These are phyloP conservation scores for Choloepus didactylus DNA, from an alignment of 2,797 vertebrate species.

Conservation along the genomic window DNA sequence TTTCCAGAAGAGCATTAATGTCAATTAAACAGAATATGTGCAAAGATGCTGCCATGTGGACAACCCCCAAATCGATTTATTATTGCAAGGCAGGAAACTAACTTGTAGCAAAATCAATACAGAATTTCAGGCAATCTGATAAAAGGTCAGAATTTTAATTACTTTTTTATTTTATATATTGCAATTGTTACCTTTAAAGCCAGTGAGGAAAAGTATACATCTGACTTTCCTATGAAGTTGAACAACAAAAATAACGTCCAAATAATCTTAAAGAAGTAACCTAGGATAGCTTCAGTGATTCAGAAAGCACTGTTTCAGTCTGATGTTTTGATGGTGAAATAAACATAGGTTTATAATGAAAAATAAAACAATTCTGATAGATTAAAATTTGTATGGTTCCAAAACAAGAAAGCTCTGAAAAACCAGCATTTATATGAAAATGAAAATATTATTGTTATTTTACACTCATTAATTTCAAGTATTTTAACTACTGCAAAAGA, in stretches of 20 bases:
- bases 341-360: background rate
- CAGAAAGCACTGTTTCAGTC: background rate
- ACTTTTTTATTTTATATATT: slow-evolving; percentile 29
- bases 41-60: slow-evolving; percentile 60
- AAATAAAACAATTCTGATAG: background rate
- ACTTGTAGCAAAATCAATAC: slow-evolving; percentile 55
- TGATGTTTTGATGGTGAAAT: background rate
- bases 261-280: background rate
- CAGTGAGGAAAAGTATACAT: background rate
- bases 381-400: background rate
- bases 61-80: slow-evolving; percentile 71
- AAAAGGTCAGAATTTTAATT: slow-evolving; percentile 56
- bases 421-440: background rate
- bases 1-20: slow-evolving; percentile 80
- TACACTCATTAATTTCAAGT: background rate
- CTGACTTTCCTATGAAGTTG: background rate
- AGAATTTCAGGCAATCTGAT: background rate
- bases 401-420: background rate
- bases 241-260: background rate
- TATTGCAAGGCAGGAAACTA: slow-evolving; percentile 33
- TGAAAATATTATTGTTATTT: background rate
- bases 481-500: background rate
- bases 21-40: slow-evolving; percentile 81
- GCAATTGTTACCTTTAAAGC: slow-evolving; percentile 57
- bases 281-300: background rate